A percentile compares a stretch with the other conserved stretches of the same genome.
Conservation (phyloP, 2,797 vertebrate species). For the Poecilia gillii region DNA sequence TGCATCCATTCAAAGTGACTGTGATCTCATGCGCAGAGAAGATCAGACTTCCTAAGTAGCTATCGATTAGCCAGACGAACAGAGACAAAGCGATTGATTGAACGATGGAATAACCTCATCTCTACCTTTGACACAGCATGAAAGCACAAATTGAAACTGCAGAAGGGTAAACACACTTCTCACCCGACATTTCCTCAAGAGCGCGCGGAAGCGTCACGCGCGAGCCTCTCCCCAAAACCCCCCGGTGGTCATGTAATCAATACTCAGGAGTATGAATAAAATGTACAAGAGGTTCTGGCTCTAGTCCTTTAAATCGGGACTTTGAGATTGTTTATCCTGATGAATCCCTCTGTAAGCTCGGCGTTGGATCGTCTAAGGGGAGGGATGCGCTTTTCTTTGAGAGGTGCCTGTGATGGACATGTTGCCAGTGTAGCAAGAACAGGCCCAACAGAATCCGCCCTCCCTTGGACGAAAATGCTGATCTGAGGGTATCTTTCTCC, state of each 20-base stretch:
- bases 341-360: conserved; percentile 25
- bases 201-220: conserved; percentile 47
- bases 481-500: conserved; percentile 67
- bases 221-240: conserved; percentile 10
- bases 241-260: conserved; percentile 57
- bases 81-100: conserved; percentile 60
- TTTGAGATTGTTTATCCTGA: conserved; percentile 45
- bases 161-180: conserved; percentile 66
- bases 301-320: conserved; percentile 54
- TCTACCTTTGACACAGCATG: conserved; percentile 67
- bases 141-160: conserved; percentile 66
- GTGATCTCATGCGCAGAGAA: conserved; percentile 52
- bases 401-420: conserved; percentile 65
- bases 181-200: conserved; percentile 64
- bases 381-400: conserved; percentile 41
- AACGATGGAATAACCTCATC: conserved; percentile 56
- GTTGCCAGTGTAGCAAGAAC: conserved; percentile 68
- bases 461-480: conserved; percentile 67
- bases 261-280: conserved; percentile 54
- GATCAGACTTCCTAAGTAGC: conserved; percentile 76
- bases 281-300: conserved; percentile 15
- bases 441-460: conserved; percentile 51
- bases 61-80: conserved; percentile 74
- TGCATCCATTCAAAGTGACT: conserved; percentile 61
- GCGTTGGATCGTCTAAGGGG: conserved; percentile 41